Evolutionary conservation across 1,140 invertebrate genomes (phyloP).

Genomic region (Odontomachus brunneus): DNA sequence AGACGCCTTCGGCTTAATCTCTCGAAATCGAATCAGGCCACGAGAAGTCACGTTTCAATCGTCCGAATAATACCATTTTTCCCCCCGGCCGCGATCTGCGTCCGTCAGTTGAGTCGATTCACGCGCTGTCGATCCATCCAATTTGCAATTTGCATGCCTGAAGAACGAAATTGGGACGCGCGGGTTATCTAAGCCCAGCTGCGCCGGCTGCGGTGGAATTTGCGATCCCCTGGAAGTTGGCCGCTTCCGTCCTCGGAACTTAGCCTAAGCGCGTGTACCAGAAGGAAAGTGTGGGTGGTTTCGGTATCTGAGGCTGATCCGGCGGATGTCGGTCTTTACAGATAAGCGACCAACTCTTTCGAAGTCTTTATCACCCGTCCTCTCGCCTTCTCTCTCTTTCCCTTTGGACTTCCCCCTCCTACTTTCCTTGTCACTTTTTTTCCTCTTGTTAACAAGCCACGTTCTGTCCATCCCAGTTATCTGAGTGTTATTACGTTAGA

Average conservation of each 20-base stretch:
- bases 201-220: slow-evolving; percentile 25
- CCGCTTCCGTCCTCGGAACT: slow-evolving; percentile 69
- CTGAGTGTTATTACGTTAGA: background rate
- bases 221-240: slow-evolving; percentile 45
- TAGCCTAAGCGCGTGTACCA: slow-evolving; percentile 74
- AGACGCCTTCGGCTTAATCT: slow-evolving; percentile 77
- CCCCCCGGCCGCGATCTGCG: no score
- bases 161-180: background rate
- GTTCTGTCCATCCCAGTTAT: background rate
- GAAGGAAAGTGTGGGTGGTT: slow-evolving; percentile 83
- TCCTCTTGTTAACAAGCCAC: slow-evolving; percentile 1
- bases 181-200: slow-evolving; percentile 10
- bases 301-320: slow-evolving; percentile 83
- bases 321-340: slow-evolving; percentile 82
- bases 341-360: slow-evolving; percentile 84
- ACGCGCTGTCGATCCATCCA: no score
- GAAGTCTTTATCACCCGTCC: slow-evolving; percentile 79
- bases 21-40: slow-evolving; percentile 75
- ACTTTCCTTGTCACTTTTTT: slow-evolving; percentile 1
- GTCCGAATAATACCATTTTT: background rate
- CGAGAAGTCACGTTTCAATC: slow-evolving; percentile 72
- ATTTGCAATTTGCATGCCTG: no score
- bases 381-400: slow-evolving; percentile 55
- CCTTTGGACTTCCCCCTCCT: slow-evolving; percentile 39
- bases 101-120: background rate